Base-by-base conservation (phyloP, 2,797 vertebrate species). In the Scolopax rusticola region DNA sequence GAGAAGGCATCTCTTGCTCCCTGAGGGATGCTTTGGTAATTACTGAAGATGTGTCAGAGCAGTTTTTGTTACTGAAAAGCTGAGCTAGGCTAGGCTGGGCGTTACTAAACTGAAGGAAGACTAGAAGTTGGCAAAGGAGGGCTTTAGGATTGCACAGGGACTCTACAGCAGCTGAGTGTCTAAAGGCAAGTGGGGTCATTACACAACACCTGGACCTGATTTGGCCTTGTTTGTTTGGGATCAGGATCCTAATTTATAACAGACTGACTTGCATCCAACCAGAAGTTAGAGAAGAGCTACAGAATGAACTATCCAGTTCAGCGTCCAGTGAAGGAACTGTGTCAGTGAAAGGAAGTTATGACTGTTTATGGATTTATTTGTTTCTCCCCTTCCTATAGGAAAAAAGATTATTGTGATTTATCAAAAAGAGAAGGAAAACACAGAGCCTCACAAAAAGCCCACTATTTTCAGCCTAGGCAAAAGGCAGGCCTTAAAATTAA, bases 11-110 rank as follows among this genome's bases (percentile, higher is more conserved):
- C 41, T 47, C 50, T 4, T 1, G 2, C 47, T 56, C 70, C 21
- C n/a, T 0, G 24, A 41, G 64, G 57, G 17, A 24, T 1, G 0
- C 11, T 41, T 43, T n/a, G 25, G n/a, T 53, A 30, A 10, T 14
- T 19, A 45, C 63, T 51, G 63, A 68, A 33, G 45, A 54, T n/a
- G 38, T 25, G 21, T 33, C 41, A 54, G 45, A 77, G 60, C 21
- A 45, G 32, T 9, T 74, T 56, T 40, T 74, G 17, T 40, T 21
- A 32, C 41, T 61, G 30, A 23, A 56, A n/a, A 78, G 23, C 23
- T 60, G 40, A 53, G 11, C 50, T 82, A 53, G 33, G 11, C 50
- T 83, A 53, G 38, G 28, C 47, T 75, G 32, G 23, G 40, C 9
- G 4, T 57, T 54, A 53, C 53, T 48, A 43, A 61, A 48, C 38